Conservation (phyloP, 1,140 invertebrate species). For the Drosophila melanica region DNA sequence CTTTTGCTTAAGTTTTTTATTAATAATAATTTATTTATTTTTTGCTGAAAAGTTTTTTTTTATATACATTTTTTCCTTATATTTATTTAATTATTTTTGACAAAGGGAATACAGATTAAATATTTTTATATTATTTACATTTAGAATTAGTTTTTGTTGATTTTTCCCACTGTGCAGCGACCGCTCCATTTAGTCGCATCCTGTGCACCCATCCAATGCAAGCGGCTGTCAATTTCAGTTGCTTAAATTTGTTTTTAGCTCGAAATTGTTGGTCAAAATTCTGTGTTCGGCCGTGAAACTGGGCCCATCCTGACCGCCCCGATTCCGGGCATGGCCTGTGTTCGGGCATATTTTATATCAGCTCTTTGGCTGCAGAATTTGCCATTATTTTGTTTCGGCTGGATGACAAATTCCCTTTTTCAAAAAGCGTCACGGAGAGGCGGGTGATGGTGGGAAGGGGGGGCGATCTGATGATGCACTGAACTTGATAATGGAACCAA, state of each 20-base stretch:
- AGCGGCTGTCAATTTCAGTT: conserved; percentile 73
- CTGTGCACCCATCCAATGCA: conserved; percentile 15
- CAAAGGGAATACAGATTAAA: no score
- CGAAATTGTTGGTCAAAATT: conserved; percentile 51
- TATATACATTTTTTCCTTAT: no score
- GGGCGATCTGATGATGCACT: conserved; percentile 13
- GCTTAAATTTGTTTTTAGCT: conserved; percentile 74
- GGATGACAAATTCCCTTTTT: conserved; percentile 51
- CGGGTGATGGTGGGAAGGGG: background rate
- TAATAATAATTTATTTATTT: no score
- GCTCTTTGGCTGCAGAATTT: conserved; percentile 44
- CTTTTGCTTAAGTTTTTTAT: no score
- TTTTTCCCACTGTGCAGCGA: conserved; percentile 26
- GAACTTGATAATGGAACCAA: conserved; percentile 37
- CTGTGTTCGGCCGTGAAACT: conserved; percentile 54
- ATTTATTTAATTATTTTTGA: no score
- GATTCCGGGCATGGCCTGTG: background rate
- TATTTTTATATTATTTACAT: background rate
- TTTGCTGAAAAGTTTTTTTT: no score
- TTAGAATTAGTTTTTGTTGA: background rate
- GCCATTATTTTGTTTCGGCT: conserved; percentile 59
- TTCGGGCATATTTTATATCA: conserved; percentile 64
- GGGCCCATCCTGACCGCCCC: background rate
- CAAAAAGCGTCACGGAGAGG: no score
- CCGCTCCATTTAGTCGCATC: conserved; percentile 35